phyloP scores from a whole-genome alignment of 2,113 vertebrate species.

The Columbina picui region DNA sequence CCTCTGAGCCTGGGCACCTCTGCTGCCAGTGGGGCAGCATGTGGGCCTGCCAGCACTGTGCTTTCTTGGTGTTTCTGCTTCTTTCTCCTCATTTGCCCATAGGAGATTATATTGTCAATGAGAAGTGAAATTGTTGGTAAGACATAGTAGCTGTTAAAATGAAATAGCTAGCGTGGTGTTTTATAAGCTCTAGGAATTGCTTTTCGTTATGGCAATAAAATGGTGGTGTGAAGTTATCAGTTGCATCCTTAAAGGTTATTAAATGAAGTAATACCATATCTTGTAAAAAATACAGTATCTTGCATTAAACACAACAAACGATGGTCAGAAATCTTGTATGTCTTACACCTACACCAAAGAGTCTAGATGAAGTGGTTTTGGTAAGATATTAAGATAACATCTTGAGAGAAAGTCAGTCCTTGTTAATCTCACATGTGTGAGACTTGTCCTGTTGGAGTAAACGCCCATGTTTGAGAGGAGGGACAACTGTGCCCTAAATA shows the following conservation, averaged over 20 bases:
- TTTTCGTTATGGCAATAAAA: not conserved
- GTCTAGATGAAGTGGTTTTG: not conserved
- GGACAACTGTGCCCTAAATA: not conserved
- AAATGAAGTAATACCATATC: not conserved
- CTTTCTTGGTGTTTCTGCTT: not conserved
- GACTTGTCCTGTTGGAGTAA: not conserved
- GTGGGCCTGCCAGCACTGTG: fast-evolving
- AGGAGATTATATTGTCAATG: not conserved
- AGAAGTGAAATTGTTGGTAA: not conserved
- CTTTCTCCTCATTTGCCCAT: not conserved
- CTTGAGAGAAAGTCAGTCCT: not conserved
- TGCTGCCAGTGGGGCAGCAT: not conserved
- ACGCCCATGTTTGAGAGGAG: not conserved
- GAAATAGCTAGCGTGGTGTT: not conserved
- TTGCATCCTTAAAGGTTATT: not conserved
- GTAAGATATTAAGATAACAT: not conserved
- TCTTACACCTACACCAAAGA: not conserved
- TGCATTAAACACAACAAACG: not conserved
- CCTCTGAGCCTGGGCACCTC: no score
- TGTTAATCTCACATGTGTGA: fast-evolving
- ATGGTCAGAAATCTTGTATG: not conserved
- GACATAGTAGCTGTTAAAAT: not conserved
- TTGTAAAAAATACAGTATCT: not conserved
- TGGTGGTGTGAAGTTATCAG: not conserved
- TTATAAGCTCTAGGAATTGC: not conserved